These are phyloP conservation scores for Zaprionus bogoriensis DNA, from an alignment of 2,888 invertebrate genomes.

Conservation along the genomic window DNA sequence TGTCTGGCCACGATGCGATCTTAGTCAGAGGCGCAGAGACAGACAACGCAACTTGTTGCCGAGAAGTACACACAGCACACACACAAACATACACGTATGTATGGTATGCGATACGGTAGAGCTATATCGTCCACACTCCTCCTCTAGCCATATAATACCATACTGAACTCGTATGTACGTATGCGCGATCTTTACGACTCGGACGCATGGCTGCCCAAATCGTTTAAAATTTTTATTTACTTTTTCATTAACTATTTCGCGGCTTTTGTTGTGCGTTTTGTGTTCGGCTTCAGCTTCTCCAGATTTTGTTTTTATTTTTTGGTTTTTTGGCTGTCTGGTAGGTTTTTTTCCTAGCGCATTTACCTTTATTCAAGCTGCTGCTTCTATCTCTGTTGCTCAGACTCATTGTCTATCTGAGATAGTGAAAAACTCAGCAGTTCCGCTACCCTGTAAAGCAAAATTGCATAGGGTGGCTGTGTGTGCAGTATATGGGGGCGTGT, in stretches of 20 bases:
- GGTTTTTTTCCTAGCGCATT: too few relatives aligned
- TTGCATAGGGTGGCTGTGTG: too few relatives aligned
- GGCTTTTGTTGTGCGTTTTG: slow-evolving; percentile 41
- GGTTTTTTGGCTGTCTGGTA: slow-evolving; percentile 35
- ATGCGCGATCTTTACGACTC: slow-evolving; percentile 44
- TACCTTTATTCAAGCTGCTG: background rate
- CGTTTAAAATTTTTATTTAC: slow-evolving; percentile 61
- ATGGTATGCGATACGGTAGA: background rate
- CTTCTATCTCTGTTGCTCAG: background rate
- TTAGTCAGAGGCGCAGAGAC: slow-evolving; percentile 10
- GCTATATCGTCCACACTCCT: background rate
- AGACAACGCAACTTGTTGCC: slow-evolving; percentile 44
- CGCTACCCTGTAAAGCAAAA: background rate
- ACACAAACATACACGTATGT: slow-evolving; percentile 14
- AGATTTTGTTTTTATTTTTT: slow-evolving; percentile 7
- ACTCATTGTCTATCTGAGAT: background rate
- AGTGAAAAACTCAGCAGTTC: background rate
- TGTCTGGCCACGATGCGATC: slow-evolving; percentile 46
- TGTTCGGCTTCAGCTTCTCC: slow-evolving; percentile 8
- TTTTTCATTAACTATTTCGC: slow-evolving; percentile 72
- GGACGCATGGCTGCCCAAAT: slow-evolving; percentile 52
- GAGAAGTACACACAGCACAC: too few relatives aligned
- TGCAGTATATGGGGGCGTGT: too few relatives aligned
- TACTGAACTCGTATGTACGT: background rate
- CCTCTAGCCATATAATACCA: background rate